phyloP scores from a whole-genome alignment of 2,888 invertebrate genomes.

The Sphecodes monilicornis region DNA sequence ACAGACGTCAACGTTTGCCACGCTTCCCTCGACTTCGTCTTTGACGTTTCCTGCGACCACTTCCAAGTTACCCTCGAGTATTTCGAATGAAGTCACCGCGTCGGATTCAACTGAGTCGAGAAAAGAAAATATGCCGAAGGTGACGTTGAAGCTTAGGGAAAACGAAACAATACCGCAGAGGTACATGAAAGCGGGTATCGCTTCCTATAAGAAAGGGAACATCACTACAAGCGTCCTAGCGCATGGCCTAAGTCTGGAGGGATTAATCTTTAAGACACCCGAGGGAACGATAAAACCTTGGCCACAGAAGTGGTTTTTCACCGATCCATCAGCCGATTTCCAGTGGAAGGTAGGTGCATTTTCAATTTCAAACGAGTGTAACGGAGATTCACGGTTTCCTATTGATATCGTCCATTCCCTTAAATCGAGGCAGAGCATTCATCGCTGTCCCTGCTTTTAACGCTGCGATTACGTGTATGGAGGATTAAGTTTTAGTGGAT shows the following conservation, averaged over 20 bases:
- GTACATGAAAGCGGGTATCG: slow-evolving; percentile 79
- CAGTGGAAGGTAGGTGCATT: slow-evolving; percentile 86
- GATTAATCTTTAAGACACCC: slow-evolving; percentile 79
- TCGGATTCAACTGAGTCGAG: slow-evolving; percentile 28
- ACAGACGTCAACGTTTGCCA: slow-evolving; percentile 34
- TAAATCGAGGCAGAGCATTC: too few species aligned
- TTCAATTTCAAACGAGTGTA: background rate
- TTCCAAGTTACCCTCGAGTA: slow-evolving; percentile 28
- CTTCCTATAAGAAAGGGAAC: slow-evolving; percentile 80
- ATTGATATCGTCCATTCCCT: too few species aligned
- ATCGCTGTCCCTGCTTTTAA: too few species aligned
- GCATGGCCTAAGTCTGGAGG: slow-evolving; percentile 77
- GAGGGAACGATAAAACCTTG: slow-evolving; percentile 85
- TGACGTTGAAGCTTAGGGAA: slow-evolving; percentile 75
- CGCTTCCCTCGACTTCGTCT: background rate
- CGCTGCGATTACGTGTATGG: too few species aligned
- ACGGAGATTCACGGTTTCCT: too few species aligned
- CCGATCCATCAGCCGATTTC: slow-evolving; percentile 88
- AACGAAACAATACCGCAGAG: slow-evolving; percentile 80
- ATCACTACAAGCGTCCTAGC: slow-evolving; percentile 79
- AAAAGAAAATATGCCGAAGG: slow-evolving; percentile 73
- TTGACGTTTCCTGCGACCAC: slow-evolving; percentile 33
- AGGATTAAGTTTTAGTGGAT: too few species aligned
- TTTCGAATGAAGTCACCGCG: slow-evolving; percentile 38
- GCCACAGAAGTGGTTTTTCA: slow-evolving; percentile 89